These are phyloP conservation scores for Brachyalestes nurse DNA, from an alignment of 2,797 vertebrate genomes.

Conservation along the genomic window DNA sequence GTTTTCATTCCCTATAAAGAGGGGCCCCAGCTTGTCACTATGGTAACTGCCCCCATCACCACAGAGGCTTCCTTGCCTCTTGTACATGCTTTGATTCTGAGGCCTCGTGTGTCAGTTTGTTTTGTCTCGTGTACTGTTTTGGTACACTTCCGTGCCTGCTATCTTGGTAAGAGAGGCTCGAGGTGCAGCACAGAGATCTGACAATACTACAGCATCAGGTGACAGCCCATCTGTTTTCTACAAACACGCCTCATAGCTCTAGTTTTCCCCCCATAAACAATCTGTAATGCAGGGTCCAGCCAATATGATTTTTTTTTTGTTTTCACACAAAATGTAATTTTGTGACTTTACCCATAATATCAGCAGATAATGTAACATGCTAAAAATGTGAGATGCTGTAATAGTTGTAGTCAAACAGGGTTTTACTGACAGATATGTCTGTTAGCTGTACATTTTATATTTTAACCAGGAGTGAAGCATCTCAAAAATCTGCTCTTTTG, in stretches of 20 bases:
- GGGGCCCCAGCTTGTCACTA: conserved; percentile 49
- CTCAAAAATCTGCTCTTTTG: too few relatives aligned
- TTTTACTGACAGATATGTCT: too few relatives aligned
- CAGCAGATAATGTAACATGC: background rate
- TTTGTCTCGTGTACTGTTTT: conserved; percentile 10
- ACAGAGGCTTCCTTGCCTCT: conserved; percentile 22
- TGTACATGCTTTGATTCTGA: conserved; percentile 32
- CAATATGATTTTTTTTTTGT: background rate
- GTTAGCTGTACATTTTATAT: too few relatives aligned
- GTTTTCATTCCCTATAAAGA: conserved; percentile 29
- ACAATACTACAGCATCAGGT: background rate
- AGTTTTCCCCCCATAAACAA: background rate
- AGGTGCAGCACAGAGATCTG: conserved; percentile 5
- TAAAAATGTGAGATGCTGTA: background rate
- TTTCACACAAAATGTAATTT: background rate
- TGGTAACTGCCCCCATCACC: conserved; percentile 52
- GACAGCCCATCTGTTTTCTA: background rate
- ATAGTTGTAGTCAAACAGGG: background rate
- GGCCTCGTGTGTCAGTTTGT: conserved; percentile 3
- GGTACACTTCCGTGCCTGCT: conserved; percentile 7
- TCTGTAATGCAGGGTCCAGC: background rate
- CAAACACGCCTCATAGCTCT: conserved; percentile 1
- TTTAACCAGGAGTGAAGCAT: background rate
- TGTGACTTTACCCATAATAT: background rate
- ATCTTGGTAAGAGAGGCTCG: conserved; percentile 2